A percentile compares a stretch with the other conserved stretches of the same genome.
phyloP scores from a whole-genome alignment of 2,113 vertebrate species.

The Eretmochelys imbricata region DNA sequence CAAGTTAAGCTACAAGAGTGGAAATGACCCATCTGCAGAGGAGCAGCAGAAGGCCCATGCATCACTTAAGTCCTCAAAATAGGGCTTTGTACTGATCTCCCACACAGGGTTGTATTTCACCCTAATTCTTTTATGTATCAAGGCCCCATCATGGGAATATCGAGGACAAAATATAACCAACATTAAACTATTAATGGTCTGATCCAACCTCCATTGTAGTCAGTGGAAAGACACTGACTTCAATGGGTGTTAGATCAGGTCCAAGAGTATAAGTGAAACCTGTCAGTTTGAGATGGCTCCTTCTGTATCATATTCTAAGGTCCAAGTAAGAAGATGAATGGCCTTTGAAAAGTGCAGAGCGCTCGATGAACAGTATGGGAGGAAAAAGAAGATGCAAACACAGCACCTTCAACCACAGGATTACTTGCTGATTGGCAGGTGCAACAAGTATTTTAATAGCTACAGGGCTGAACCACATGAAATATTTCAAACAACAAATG shows the following conservation, averaged over 20 bases:
- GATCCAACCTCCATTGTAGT: background rate
- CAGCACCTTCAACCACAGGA: conserved; percentile 19
- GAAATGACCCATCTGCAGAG: conserved; percentile 41
- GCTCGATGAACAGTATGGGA: background rate
- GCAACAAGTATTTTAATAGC: conserved; percentile 39
- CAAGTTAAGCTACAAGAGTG: conserved; percentile 43
- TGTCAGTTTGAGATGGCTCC: background rate
- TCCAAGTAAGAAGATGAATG: background rate
- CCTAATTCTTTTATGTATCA: background rate
- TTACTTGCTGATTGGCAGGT: conserved; percentile 35
- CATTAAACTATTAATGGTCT: background rate
- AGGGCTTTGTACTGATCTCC: background rate
- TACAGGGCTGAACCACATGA: conserved; percentile 16
- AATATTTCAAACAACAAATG: conserved; percentile 37
- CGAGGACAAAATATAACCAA: background rate
- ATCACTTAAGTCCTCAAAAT: background rate
- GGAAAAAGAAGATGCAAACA: background rate
- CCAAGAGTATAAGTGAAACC: background rate
- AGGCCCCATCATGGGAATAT: background rate
- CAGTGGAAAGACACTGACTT: background rate
- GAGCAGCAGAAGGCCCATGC: conserved; percentile 5
- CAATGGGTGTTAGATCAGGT: background rate
- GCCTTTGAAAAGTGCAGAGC: conserved; percentile 10
- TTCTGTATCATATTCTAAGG: conserved; percentile 8
- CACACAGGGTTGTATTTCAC: background rate